Conservation (phyloP, 1,140 invertebrate genomes). For the Saccostrea cuccullata region DNA sequence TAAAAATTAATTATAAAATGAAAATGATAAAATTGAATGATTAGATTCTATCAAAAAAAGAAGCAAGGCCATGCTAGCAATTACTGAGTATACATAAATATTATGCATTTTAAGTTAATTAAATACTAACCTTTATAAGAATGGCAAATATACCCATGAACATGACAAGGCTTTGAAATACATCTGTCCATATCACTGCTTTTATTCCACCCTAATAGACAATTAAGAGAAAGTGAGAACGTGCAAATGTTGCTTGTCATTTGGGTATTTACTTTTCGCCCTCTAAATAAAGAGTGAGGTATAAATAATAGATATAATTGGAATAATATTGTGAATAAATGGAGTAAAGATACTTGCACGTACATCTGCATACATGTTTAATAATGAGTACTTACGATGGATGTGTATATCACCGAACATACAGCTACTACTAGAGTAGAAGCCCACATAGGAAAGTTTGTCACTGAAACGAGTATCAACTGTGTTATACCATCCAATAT, state of each 20-base stretch:
- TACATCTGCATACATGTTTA: too few species aligned
- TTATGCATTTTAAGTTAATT: not conserved
- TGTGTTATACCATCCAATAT: not conserved
- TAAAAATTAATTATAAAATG: too few species aligned
- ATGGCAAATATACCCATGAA: slow-evolving; percentile 89
- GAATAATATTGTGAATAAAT: too few species aligned
- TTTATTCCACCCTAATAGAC: slow-evolving; percentile 90
- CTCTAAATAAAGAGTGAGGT: too few species aligned
- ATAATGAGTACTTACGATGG: slow-evolving; percentile 39
- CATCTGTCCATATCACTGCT: slow-evolving; percentile 93
- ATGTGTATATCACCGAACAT: slow-evolving; percentile 37
- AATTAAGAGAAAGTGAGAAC: not conserved
- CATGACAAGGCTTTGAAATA: slow-evolving; percentile 92
- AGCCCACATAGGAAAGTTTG: slow-evolving; percentile 45
- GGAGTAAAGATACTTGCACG: too few species aligned
- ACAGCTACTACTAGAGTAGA: slow-evolving; percentile 35
- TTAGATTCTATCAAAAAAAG: too few species aligned
- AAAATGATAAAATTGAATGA: too few species aligned
- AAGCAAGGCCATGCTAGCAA: not conserved
- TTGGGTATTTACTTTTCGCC: too few species aligned
- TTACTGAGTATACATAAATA: not conserved
- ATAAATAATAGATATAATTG: too few species aligned
- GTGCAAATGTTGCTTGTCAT: too few species aligned
- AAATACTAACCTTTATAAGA: slow-evolving; percentile 82
- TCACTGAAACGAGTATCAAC: not conserved